Evolutionary conservation across 1,140 invertebrate species (phyloP).

Genomic region (Papilio xuthus): DNA sequence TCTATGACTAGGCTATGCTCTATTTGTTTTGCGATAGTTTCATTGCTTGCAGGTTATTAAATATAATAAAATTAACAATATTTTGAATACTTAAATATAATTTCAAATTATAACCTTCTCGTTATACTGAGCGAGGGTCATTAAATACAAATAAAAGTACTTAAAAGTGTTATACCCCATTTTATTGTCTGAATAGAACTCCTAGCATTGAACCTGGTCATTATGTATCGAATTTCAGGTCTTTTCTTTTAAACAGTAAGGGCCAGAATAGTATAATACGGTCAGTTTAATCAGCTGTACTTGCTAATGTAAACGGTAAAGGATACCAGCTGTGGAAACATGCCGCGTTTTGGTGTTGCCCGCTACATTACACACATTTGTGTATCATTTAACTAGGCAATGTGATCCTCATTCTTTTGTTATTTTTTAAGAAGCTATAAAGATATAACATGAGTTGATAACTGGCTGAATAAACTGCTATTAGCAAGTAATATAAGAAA

Average conservation of each 20-base stretch:
- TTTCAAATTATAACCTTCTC: no score
- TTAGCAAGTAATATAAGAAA: no score
- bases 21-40: constrained; percentile 54
- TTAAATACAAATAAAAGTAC: neutral
- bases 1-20: constrained; percentile 58
- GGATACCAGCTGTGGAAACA: constrained; percentile 43
- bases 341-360: constrained; percentile 12
- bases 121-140: no score
- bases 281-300: constrained; percentile 42
- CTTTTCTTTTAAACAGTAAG: neutral
- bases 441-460: no score
- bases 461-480: no score
- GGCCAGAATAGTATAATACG: neutral
- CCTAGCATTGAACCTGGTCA: neutral
- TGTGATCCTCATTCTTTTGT: no score
- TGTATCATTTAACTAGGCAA: neutral
- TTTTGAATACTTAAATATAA: neutral
- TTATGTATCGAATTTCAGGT: neutral
- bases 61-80: neutral
- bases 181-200: neutral
- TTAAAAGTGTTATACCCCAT: neutral
- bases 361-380: neutral
- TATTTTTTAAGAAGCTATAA: no score
- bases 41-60: neutral
- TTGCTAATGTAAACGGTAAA: constrained; percentile 32